These are phyloP conservation scores for Fregata magnificens DNA, from an alignment of 2,113 vertebrate genomes.

Conservation along the genomic window DNA sequence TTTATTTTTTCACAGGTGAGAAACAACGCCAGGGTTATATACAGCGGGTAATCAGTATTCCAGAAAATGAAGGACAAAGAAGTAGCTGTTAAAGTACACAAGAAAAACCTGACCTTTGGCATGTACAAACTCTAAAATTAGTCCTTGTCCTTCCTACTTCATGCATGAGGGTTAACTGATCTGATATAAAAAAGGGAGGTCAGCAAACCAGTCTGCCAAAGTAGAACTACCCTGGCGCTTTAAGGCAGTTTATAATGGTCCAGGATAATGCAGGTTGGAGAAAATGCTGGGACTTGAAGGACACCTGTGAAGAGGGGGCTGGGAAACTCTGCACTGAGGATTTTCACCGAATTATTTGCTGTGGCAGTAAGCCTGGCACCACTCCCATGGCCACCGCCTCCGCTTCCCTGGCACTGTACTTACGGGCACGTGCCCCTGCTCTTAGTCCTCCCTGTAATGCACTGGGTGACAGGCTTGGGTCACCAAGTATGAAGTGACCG, in stretches of 20 bases:
- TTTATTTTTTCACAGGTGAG: neutral
- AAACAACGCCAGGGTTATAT: neutral
- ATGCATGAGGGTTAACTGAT: neutral
- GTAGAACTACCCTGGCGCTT: neutral
- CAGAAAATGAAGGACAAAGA: neutral
- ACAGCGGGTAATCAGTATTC: neutral
- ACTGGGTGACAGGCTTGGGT: neutral
- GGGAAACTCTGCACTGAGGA: neutral
- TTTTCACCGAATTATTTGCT: neutral
- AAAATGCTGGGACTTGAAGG: neutral
- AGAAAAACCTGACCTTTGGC: neutral
- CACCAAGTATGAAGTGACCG: neutral
- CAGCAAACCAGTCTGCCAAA: neutral
- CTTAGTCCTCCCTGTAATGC: neutral
- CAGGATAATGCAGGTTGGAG: neutral
- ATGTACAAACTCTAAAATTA: neutral
- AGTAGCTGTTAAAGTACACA: neutral
- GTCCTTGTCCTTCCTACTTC: neutral
- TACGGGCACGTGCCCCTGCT: accelerated
- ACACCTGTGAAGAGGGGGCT: neutral
- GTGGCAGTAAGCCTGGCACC: neutral
- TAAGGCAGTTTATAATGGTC: neutral
- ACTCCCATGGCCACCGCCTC: neutral
- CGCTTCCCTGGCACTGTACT: neutral
- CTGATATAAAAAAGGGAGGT: neutral